Base-by-base conservation (phyloP, 2,888 invertebrate genomes). In the Isoperla grammatica region DNA sequence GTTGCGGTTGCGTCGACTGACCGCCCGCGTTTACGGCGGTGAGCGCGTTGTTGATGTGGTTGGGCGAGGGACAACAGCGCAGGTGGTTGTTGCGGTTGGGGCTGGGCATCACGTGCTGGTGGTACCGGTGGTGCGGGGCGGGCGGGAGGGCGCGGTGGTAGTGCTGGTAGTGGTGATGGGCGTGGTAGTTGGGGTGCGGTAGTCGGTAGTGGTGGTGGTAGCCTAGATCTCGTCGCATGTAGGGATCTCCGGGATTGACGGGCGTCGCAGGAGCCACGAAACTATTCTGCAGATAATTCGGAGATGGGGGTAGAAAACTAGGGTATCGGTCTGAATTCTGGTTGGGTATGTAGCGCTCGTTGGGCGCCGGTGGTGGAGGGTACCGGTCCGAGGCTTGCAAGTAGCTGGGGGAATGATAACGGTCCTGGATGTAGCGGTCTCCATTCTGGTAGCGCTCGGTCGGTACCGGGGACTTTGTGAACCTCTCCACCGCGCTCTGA, bases 331-430 rank as follows among this genome's bases (percentile, higher is more conserved):
- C 53, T 3, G 39, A 13, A n/a, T 15, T 15, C 9, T 23, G 49
- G 17, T 23, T 50, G 59, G 86, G 84, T 66, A 86, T 84, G 72
- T 86, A 86, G 67, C 86, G 81, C 75, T 86, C 86, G 65, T 84
- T 83, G 73, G 86, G 86, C 13, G 84, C 85, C 63, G 84, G 82
- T 5, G 85, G 83, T 17, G 85, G 83, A 65, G 85, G 80, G 68
- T 85, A 85, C 67, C 84, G 78, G 58, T 78, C 78, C 61, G 73
- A 72, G 1, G 74, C 72, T 20, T 74, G 74, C 57, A 74, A 74
- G 70, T 46, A 65, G 8, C 67, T 67, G 58, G 72, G 72, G 15
- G 68, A 65, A 29, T 29, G 29, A 45, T 71, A 67, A 22, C 72
- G 73, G 8, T 69, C 57, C 15, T 68, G 67, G 11, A 68, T 20